Conservation (phyloP, 2,113 vertebrate genomes). For the Paramisgurnus dabryanus region DNA sequence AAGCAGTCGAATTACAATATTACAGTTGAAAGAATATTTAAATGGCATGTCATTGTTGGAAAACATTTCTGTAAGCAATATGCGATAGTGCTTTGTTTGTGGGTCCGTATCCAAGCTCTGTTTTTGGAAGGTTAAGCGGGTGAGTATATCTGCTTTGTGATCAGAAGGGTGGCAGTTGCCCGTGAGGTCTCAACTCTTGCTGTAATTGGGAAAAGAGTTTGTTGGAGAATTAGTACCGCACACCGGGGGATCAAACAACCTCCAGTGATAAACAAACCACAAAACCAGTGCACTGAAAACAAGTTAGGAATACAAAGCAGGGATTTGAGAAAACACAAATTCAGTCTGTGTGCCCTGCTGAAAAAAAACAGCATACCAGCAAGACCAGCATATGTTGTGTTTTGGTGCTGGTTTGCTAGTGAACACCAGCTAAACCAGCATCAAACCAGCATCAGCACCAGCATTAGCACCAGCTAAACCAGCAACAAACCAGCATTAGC, state of each 20-base stretch:
- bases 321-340: not conserved
- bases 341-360: not conserved
- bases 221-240: conserved; percentile 32
- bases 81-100: conserved; percentile 4
- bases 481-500: too few relatives aligned
- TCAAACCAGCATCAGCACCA: too few relatives aligned
- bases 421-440: too few relatives aligned
- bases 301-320: conserved; percentile 33
- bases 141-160: conserved; percentile 13
- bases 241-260: conserved; percentile 27
- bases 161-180: conserved; percentile 17
- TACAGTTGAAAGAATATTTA: not conserved
- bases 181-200: conserved; percentile 8
- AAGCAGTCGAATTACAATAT: not conserved
- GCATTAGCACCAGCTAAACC: too few relatives aligned
- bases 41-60: conserved; percentile 15
- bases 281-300: conserved; percentile 28
- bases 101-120: not conserved
- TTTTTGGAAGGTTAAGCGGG: not conserved
- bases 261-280: conserved; percentile 38
- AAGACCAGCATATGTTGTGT: too few relatives aligned
- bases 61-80: conserved; percentile 5
- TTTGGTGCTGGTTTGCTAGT: too few relatives aligned
- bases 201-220: conserved; percentile 32
- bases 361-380: too few relatives aligned